phyloP scores from a whole-genome alignment of 2,113 vertebrate species.

The Alces alces region DNA sequence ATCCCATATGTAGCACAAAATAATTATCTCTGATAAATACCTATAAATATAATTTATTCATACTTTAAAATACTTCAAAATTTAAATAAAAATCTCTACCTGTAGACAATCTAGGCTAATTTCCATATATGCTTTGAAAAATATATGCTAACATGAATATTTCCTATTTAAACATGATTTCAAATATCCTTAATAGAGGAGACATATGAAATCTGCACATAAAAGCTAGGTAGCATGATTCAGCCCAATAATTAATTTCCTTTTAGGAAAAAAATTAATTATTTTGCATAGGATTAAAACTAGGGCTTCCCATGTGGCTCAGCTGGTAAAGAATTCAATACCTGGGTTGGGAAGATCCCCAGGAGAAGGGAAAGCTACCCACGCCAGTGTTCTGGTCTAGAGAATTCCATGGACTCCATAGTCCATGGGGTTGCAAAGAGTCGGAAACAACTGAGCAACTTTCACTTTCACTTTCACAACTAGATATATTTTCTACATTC shows the following conservation, averaged over 20 bases:
- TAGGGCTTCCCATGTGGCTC: neutral
- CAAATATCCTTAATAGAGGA: constrained; percentile 63
- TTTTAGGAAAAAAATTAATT: constrained; percentile 40
- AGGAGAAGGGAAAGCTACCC: neutral
- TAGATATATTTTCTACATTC: constrained; percentile 56
- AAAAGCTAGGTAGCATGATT: constrained; percentile 48
- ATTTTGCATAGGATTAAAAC: constrained; percentile 72
- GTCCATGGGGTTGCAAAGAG: neutral
- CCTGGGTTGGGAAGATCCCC: neutral
- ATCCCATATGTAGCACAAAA: constrained; percentile 58
- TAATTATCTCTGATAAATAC: constrained; percentile 63
- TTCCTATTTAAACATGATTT: constrained; percentile 66
- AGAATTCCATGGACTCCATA: neutral
- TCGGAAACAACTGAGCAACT: neutral
- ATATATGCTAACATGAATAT: constrained; percentile 55
- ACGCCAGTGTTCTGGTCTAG: neutral
- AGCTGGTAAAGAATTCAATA: neutral
- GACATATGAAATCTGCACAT: constrained; percentile 48
- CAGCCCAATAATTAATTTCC: constrained; percentile 10
- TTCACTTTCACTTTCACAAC: neutral
- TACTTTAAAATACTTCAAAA: constrained; percentile 54
- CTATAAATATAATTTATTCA: constrained; percentile 77
- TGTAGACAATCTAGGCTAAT: constrained; percentile 62
- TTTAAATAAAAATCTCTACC: constrained; percentile 63
- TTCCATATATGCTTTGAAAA: constrained; percentile 66